These are phyloP conservation scores for Sparus aurata DNA, from an alignment of 2,797 vertebrate genomes.

Conservation along the genomic window DNA sequence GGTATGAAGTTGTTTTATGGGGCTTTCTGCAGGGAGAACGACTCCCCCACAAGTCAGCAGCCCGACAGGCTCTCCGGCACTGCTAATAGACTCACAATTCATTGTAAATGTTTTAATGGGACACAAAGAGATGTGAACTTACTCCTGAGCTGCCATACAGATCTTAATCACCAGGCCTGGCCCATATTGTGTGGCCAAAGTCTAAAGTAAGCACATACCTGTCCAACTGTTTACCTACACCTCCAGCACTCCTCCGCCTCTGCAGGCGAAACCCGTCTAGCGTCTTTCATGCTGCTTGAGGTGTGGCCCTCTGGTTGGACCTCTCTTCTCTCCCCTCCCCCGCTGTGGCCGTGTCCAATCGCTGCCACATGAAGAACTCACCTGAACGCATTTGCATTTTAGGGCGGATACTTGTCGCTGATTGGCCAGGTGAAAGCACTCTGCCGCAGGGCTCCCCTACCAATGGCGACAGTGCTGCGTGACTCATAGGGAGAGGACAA, in stretches of 20 bases:
- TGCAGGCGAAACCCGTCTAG: slow-evolving; percentile 78
- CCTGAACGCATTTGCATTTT: slow-evolving; percentile 88
- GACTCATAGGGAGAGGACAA: slow-evolving; percentile 88
- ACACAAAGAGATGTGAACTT: slow-evolving; percentile 46
- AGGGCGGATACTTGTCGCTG: slow-evolving; percentile 67
- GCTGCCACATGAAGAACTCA: slow-evolving; percentile 71
- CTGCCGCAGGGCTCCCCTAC: slow-evolving; percentile 77
- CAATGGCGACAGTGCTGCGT: slow-evolving; percentile 83
- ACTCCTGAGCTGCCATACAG: slow-evolving; percentile 35
- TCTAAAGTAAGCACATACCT: slow-evolving; percentile 72
- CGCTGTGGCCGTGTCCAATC: slow-evolving; percentile 73
- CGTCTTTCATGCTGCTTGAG: slow-evolving; percentile 78
- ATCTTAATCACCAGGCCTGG: slow-evolving; percentile 50
- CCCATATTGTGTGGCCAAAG: slow-evolving; percentile 74
- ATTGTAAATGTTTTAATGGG: slow-evolving; percentile 54
- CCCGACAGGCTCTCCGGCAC: slow-evolving; percentile 38
- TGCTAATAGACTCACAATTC: slow-evolving; percentile 39
- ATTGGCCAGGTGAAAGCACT: slow-evolving; percentile 83
- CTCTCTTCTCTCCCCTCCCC: slow-evolving; percentile 76
- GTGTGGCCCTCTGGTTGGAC: slow-evolving; percentile 79
- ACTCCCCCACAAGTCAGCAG: slow-evolving; percentile 54
- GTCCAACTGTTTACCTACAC: slow-evolving; percentile 66
- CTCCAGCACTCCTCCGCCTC: slow-evolving; percentile 61
- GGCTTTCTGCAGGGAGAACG: slow-evolving; percentile 30
- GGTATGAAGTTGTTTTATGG: slow-evolving; percentile 61